These are phyloP conservation scores for zebrafish (Danio rerio) DNA, from an alignment of 2,113 vertebrate species.

Conservation along the genomic window DNA sequence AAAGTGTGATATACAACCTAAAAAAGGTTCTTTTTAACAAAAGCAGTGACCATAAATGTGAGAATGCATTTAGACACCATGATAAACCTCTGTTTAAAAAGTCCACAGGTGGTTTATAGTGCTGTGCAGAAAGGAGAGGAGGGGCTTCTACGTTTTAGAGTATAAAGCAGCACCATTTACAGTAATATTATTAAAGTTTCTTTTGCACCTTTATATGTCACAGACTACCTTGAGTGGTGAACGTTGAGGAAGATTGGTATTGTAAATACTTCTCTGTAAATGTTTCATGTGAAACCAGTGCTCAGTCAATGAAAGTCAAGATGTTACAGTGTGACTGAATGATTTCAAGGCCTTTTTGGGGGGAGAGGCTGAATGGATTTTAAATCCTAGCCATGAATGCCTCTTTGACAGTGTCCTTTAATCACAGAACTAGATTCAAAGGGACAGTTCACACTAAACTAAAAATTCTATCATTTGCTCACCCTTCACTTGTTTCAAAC, in stretches of 20 bases:
- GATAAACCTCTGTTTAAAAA: constrained; percentile 78
- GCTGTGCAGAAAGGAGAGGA: constrained; percentile 72
- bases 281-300: constrained; percentile 27
- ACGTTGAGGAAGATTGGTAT: constrained; percentile 60
- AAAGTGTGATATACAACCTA: constrained; percentile 53
- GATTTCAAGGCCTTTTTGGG: background rate
- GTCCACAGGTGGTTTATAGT: constrained; percentile 71
- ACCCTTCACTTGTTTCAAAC: too few relatives aligned
- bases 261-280: constrained; percentile 53
- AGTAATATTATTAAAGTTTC: constrained; percentile 80
- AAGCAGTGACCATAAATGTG: constrained; percentile 65
- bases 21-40: constrained; percentile 71
- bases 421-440: background rate
- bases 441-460: too few relatives aligned
- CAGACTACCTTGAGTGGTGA: constrained; percentile 72
- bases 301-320: constrained; percentile 33
- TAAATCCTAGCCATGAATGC: constrained; percentile 44
- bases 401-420: background rate
- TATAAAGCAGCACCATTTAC: constrained; percentile 86
- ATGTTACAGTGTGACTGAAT: constrained; percentile 21
- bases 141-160: constrained; percentile 78
- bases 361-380: constrained; percentile 51
- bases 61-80: constrained; percentile 69
- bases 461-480: too few relatives aligned
- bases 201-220: constrained; percentile 78